Evolutionary conservation across 1,140 invertebrate genomes (phyloP), one percentile per base, ranked within the genome.

Genomic region (Eubasilissa regina): DNA sequence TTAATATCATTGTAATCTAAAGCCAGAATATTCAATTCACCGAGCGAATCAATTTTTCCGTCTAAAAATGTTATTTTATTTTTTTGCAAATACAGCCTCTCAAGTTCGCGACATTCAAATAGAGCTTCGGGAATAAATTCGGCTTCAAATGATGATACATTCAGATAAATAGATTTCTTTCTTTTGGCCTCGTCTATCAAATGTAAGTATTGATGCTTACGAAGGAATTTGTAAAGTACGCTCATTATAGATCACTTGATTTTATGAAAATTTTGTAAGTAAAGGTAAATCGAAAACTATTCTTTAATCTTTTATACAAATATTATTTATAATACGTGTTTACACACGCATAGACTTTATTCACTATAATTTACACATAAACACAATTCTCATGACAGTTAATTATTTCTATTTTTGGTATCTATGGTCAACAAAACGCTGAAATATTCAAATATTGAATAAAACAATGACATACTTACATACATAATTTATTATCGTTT

Each of bases 1-100:
- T 73, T 25, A 1, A 73, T 35, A 9, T 53, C n/a, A 35, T 73
- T 73, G 19, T 73, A 73, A 55, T 73, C 68, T 19, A 73, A 21
- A 35, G 68, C 47, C 11, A 73, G 47, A n/a, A 17, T 43, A 11
- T 7, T 53, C 51, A 73, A 55, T 3, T 13, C 11, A 35, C 25
- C 10, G 6, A 73, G 35, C 3, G 51, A 10, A 1, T 19, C 12
- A 53, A 73, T 73, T 55, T 55, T 53, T 13, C 19, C 4, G 15
- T 51, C 21, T 15, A 73, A 43, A 35, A 0, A 7, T 0, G 12
- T n/a, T n/a, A 73, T 53, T 73, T 73, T 73, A n/a, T 73, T 73
- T n/a, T 73, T 73, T 17, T 73, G 15, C 48, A 73, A 73, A 55
- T 55, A 53, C 17, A 73, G 19, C 47, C 12, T 55, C 13, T 73